Evolutionary conservation across 2,113 vertebrate genomes (phyloP), one percentile per base, ranked within the genome.

Genomic region (Tautogolabrus adspersus): DNA sequence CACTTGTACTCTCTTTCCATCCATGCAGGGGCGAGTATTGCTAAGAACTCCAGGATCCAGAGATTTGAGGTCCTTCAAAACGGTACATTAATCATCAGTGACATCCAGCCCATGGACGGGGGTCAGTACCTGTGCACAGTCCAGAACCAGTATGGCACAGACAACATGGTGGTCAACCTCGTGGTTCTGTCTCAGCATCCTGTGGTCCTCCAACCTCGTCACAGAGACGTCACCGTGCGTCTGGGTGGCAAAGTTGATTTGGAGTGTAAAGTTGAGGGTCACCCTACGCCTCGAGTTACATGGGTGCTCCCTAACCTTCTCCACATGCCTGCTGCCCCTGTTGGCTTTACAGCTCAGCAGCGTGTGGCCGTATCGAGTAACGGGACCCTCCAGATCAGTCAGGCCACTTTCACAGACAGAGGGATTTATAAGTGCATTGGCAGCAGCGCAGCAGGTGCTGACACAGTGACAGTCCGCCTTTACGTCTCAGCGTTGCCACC

Each of bases 381-480:
- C 46, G 92, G 96, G 8, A 96, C 95, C 0, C 91, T 98, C 16
- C 84, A 82, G 66, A 95, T 98, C 73, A 91, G 73, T 26, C 93
- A 93, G 15, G 94, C 90, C 1, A 84, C 86, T 3, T 94, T 94
- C 70, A 82, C 93, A 0, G 96, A 99, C 79, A 10, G 94, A 6
- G 97, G 97, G 8, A 81, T 96, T 38, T 99, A 97, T 84, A 93
- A 95, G 86, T 98, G 97, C 2, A 88, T 95, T 26, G 96, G 96
- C 23, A 96, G 95, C 93, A 98, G 96, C 10, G 86, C 93, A 0
- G 95, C 94, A 0, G 97, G 97, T 15, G 88, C 93, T 0, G 96
- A 97, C 85, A 91, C 93, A 16, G 88, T 95, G 26, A 93, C 95
- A 0, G 93, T 98, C 10, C 94, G 91, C 21, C 94, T 98, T 13